Conservation (phyloP, 2,797 vertebrate genomes). For the Lagorchestes hirsutus region DNA sequence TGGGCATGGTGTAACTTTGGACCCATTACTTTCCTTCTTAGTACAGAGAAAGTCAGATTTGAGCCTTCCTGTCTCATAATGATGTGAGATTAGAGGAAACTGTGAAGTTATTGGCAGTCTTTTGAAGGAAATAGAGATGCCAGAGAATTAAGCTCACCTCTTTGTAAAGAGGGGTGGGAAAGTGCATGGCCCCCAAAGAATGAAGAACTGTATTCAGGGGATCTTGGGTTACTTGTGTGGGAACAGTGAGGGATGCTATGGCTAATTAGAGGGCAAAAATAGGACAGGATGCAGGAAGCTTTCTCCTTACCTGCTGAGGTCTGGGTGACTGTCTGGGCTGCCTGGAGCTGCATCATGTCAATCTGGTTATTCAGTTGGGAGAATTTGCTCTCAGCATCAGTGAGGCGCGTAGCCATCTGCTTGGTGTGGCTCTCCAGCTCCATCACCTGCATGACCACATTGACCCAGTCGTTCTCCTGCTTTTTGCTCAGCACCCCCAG, state of each 20-base stretch:
- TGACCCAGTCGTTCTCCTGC: conserved; percentile 93
- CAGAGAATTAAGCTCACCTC: neutral
- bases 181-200: neutral
- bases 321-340: conserved; percentile 92
- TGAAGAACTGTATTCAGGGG: neutral
- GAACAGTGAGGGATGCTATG: neutral
- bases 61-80: neutral
- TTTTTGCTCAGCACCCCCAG: conserved; percentile 92
- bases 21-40: neutral
- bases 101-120: neutral
- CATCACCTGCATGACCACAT: conserved; percentile 93
- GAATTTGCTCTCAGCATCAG: conserved; percentile 95
- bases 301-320: conserved; percentile 94
- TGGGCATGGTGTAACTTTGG: neutral
- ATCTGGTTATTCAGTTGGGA: conserved; percentile 97
- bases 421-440: conserved; percentile 93
- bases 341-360: conserved; percentile 97
- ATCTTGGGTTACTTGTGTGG: neutral
- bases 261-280: neutral
- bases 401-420: conserved; percentile 91
- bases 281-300: neutral
- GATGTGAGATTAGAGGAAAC: neutral
- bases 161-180: too few relatives aligned
- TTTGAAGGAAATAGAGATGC: neutral
- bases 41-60: neutral